These are phyloP conservation scores for Bungarus multicinctus DNA, from an alignment of 2,113 vertebrate species.

Conservation along the genomic window DNA sequence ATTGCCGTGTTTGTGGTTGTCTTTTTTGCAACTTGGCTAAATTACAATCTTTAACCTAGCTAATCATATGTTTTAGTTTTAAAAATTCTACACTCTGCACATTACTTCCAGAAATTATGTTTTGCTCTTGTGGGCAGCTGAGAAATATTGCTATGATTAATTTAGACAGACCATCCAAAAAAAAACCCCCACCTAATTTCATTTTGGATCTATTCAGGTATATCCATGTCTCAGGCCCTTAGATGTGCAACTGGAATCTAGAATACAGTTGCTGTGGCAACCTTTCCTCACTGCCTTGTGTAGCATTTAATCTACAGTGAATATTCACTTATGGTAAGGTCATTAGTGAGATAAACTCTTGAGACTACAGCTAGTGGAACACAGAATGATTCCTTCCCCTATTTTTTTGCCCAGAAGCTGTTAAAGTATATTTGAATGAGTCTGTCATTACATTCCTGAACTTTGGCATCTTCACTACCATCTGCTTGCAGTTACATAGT, in stretches of 20 bases:
- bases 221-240: not conserved
- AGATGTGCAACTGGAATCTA: not conserved
- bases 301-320: not conserved
- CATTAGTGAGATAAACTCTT: not conserved
- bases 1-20: not conserved
- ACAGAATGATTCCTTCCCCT: not conserved
- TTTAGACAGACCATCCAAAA: not conserved
- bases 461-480: fast-evolving
- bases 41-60: not conserved
- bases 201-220: constrained; percentile 2
- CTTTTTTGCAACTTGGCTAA: not conserved
- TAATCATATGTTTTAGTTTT: not conserved
- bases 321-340: not conserved
- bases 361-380: not conserved
- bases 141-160: not conserved
- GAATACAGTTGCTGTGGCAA: constrained; percentile 14
- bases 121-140: not conserved
- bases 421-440: not conserved
- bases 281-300: not conserved
- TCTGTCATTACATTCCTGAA: not conserved
- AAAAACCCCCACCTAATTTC: not conserved
- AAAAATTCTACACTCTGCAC: not conserved
- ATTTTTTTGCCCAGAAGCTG: not conserved
- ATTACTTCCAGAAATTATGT: not conserved
- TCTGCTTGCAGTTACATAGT: not conserved